Base-by-base conservation (phyloP, 2,888 invertebrate species). In the Branchipolynoe longqiensis region DNA sequence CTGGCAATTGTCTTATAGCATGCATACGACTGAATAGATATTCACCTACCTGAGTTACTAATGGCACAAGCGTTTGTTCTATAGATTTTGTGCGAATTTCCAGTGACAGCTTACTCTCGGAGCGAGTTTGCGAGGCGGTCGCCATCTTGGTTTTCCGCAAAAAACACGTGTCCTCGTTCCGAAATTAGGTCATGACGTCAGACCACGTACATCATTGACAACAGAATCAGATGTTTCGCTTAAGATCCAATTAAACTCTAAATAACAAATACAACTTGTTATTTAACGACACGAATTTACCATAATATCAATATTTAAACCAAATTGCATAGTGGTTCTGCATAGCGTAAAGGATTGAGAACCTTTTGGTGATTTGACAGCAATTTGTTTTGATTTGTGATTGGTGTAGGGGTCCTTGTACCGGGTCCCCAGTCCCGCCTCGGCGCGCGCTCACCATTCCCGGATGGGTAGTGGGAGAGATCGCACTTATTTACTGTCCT, bases 11-110 rank as follows among this genome's bases (percentile, higher is more conserved):
- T 38, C 38, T 69, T 69, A 38, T 69, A 69, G 69, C 69, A 69
- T 69, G 69, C 69, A 69, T 69, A 69, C 38, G 38, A 33, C 8
- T 18, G 38, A 38, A 69, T 14, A 69, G 22, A 22, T 38, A 18
- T 28, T 41, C 4, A 74, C 95, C 95, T 96, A 98, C 98, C 97
- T 98, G 98, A 94, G 97, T 97, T 93, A 98, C 97, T 94, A 98
- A 96, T 91, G 98, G 98, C 94, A 98, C 96, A 92, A 98, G 96
- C 91, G 97, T 97, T 95, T 97, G 97, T 95, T 98, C 98, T 95
- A 98, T 97, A 94, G 97, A 97, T 95, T 96, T 97, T 92, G 97
- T 98, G 95, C 97, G 96, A 94, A 98, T 97, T 95, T 97, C 97
- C 94, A 97, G 91, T 31, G 92, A 90, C 48, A 93, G 78, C 85